Conservation (phyloP, 2,113 vertebrate genomes). For the Archilochus colubris region DNA sequence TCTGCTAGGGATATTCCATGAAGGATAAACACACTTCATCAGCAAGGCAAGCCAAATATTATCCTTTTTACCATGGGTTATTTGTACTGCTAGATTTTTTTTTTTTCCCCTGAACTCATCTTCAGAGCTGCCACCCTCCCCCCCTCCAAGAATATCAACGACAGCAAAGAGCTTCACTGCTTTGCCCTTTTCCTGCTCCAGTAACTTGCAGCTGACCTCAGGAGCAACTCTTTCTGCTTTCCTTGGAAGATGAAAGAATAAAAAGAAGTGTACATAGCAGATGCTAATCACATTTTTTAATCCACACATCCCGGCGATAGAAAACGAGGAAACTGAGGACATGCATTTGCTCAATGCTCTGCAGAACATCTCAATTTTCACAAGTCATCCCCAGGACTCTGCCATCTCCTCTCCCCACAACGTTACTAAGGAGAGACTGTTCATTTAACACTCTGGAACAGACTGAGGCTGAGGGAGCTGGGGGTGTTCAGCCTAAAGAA, state of each 20-base stretch:
- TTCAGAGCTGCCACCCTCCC: not conserved
- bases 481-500: too few species aligned
- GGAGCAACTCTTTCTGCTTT: not conserved
- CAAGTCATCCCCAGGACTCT: not conserved
- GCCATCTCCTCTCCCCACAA: not conserved
- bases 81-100: not conserved
- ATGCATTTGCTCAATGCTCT: not conserved
- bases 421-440: not conserved
- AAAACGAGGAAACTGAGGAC: not conserved
- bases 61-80: not conserved
- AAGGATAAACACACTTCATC: not conserved
- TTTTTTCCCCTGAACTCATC: not conserved
- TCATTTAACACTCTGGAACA: not conserved
- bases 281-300: not conserved
- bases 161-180: not conserved
- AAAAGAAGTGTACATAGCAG: not conserved
- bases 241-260: not conserved
- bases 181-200: not conserved
- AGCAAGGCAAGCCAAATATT: constrained; percentile 36
- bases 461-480: too few species aligned
- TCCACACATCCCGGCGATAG: not conserved
- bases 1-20: not conserved
- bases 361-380: not conserved
- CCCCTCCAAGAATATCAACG: not conserved
- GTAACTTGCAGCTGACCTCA: not conserved